Base-by-base conservation (phyloP, 2,888 invertebrate species). In the Cremastinae sp. region DNA sequence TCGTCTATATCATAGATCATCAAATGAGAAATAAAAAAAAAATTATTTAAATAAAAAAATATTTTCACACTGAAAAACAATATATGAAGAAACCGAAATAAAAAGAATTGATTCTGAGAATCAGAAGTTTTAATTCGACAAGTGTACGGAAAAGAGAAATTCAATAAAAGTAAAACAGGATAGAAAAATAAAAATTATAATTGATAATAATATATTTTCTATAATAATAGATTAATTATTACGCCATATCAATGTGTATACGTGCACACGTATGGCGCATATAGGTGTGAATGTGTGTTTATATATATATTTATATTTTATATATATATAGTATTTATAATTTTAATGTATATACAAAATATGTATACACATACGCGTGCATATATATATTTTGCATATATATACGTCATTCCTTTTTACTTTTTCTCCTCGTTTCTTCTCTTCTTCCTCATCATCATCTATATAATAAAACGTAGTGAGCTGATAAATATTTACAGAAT, bases 401-500 rank as follows among this genome's bases (percentile, higher is more conserved):
- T 53, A 43, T 65, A 12, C 28, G 18, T 45, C 16, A 45, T 39
- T 59, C 61, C 55, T 55, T 59, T 41, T 41, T 59, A 18, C 39
- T 47, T 70, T 43, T 41, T 16, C 37, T 59, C 39, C 59, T 22
- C 51, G 58, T 66, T 37, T 65, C 56, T 71, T 76, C 5, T 28
- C 28, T 28, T 28, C 28, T 3, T 28, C 28, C 5, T 28, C 28
- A 5, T 28, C 5, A 3, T 68, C 75, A 65, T 83, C 81, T 83
- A 78, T 85, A 85, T 84, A 84, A 83, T 66, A 58, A 73, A 69
- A 66, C 74, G 45, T 70, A 75, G 73, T 82, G 82, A 79, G 85
- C 84, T 85, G 83, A 85, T 86, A 85, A 87, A 86, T 88, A 88
- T 88, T 78, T 88, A 88, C 88, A 88, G 84, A 87, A 88, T 88